Base-by-base conservation (phyloP, 1,140 invertebrate species). In the Polyergus mexicanus region DNA sequence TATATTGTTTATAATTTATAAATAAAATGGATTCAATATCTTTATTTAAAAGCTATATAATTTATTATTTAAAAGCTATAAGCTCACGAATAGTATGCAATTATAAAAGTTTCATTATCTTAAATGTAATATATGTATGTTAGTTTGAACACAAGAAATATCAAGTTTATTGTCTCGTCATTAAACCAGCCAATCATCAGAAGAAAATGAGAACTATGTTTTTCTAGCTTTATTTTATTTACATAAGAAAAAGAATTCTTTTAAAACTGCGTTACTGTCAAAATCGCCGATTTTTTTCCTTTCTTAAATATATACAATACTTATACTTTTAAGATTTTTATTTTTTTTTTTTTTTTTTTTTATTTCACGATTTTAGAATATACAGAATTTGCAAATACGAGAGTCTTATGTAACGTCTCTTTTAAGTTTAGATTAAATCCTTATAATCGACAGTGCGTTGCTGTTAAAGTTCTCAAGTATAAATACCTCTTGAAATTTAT, bases 401-500 rank as follows among this genome's bases (percentile, higher is more conserved):
- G 1, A 28, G n/a, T 10, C 19, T 77, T 65, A 60, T 62, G 32
- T 16, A 44, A 35, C 6, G 51, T 47, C 5, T 16, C 11, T 62
- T 83, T 47, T 6, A 60, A 47, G 2, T 47, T n/a, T 32, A 13
- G 4, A 6, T 74, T 72, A 72, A 72, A 74, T 72, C 69, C 19
- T 35, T 58, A 60, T n/a, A 19, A 60, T 72, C 8, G 13, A 62
- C 44, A 74, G 54, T 32, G 32, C 3, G 32, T 83, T 35, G 28
- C 66, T 35, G 16, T 44, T 16, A 60, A 35, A 47, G 28, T 72
- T 83, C 25, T 32, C 68, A 25, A 60, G 28, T 51, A 16, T 83
- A 81, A 81, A 71, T 81, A 74, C 5, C 54, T 28, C 19, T 44
- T 60, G 78, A 62, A 62, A 74, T 83, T 72, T 72, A 83, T 72